Evolutionary conservation across 2,113 vertebrate genomes (phyloP).

Genomic region (Erythrocebus patas): DNA sequence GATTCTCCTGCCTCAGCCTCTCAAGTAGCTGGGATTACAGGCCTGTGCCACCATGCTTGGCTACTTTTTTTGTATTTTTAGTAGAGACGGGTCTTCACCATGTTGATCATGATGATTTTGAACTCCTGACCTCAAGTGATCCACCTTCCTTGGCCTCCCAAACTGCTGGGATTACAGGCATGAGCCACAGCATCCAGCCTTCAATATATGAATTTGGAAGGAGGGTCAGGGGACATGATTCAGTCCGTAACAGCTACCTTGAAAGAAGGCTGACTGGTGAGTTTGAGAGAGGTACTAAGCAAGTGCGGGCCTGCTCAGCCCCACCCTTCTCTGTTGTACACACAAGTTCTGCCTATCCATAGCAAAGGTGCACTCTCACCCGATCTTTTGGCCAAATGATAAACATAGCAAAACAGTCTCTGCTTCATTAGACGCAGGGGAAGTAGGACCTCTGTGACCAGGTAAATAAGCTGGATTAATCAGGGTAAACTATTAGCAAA

Average conservation of each 20-base stretch:
- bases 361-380: not conserved
- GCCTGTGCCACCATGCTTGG: too few species aligned
- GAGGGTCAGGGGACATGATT: not conserved
- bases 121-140: too few species aligned
- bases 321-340: not conserved
- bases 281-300: not conserved
- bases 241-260: not conserved
- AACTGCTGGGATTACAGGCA: too few species aligned
- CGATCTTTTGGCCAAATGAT: not conserved
- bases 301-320: not conserved
- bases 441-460: not conserved
- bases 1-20: too few species aligned
- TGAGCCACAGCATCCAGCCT: not conserved
- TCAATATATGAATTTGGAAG: not conserved
- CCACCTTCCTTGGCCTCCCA: too few species aligned
- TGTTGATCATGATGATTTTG: too few species aligned
- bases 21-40: too few species aligned
- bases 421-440: not conserved
- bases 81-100: too few species aligned
- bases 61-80: too few species aligned
- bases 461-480: not conserved
- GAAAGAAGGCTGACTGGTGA: not conserved
- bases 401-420: not conserved
- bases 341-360: not conserved
- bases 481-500: not conserved